These are phyloP conservation scores for Takifugu ocellatus DNA, from an alignment of 2,797 vertebrate species.

Conservation along the genomic window DNA sequence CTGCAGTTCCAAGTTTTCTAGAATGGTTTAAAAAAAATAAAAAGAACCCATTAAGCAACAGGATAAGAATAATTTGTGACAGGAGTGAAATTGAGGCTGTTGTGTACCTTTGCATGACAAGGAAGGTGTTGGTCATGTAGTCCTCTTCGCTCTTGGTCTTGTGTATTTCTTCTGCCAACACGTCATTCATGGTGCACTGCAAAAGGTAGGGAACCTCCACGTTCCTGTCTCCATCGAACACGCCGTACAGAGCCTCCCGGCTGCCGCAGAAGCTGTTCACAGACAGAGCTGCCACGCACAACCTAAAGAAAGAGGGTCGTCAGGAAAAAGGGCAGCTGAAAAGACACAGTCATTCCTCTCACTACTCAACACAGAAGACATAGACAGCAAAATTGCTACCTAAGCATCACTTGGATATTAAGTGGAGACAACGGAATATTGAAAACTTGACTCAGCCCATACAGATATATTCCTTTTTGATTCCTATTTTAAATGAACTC, in stretches of 20 bases:
- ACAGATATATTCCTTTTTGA: not conserved
- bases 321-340: not conserved
- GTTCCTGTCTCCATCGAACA: conserved; percentile 96
- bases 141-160: conserved; percentile 92
- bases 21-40: conserved; percentile 7
- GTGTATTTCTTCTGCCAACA: conserved; percentile 92
- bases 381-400: no score
- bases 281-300: conserved; percentile 92
- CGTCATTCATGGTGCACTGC: conserved; percentile 97
- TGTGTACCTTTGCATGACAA: conserved; percentile 91
- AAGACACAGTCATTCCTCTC: not conserved
- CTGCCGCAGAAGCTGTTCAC: conserved; percentile 94
- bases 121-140: conserved; percentile 96
- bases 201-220: conserved; percentile 94
- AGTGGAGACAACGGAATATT: no score
- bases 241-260: conserved; percentile 92
- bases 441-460: no score
- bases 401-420: no score
- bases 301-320: conserved; percentile 60
- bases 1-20: conserved; percentile 96
- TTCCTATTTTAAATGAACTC: conserved; percentile 18
- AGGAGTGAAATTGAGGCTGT: not conserved
- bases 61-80: not conserved
- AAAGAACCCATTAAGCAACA: no score
- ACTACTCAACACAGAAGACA: no score